Conservation (phyloP, 2,888 invertebrate genomes). For the Synergus gifuensis region DNA sequence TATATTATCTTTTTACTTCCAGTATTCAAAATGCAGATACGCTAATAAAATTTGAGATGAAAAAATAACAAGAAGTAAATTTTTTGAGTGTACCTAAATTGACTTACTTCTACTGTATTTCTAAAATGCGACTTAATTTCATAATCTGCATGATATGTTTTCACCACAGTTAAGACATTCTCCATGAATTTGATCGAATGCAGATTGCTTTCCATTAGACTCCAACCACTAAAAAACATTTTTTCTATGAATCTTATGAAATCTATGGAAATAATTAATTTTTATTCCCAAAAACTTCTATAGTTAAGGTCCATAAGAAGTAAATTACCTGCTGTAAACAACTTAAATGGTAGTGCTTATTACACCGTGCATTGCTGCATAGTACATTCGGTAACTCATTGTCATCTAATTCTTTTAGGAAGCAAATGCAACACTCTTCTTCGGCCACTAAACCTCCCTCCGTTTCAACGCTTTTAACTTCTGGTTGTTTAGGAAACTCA, state of each 20-base stretch:
- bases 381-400: conserved; percentile 66
- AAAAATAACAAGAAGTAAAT: too few species aligned
- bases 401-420: conserved; percentile 63
- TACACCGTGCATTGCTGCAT: conserved; percentile 71
- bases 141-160: conserved; percentile 64
- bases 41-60: too few species aligned
- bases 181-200: conserved; percentile 70
- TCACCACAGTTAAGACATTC: conserved; percentile 71
- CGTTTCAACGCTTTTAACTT: conserved; percentile 41
- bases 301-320: background rate
- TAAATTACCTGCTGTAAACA: conserved; percentile 68
- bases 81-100: too few species aligned
- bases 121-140: background rate
- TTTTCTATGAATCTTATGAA: background rate
- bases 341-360: conserved; percentile 67
- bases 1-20: too few species aligned
- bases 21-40: too few species aligned
- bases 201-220: conserved; percentile 65
- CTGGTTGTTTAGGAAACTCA: conserved; percentile 64
- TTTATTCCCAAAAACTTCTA: too few species aligned
- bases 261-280: too few species aligned
- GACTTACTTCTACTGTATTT: background rate
- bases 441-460: conserved; percentile 63
- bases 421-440: conserved; percentile 75
- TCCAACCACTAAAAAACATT: conserved; percentile 71